Evolutionary conservation across 2,113 vertebrate genomes (phyloP), one percentile per base, ranked within the genome.

Genomic region (Catharus bicknelli): DNA sequence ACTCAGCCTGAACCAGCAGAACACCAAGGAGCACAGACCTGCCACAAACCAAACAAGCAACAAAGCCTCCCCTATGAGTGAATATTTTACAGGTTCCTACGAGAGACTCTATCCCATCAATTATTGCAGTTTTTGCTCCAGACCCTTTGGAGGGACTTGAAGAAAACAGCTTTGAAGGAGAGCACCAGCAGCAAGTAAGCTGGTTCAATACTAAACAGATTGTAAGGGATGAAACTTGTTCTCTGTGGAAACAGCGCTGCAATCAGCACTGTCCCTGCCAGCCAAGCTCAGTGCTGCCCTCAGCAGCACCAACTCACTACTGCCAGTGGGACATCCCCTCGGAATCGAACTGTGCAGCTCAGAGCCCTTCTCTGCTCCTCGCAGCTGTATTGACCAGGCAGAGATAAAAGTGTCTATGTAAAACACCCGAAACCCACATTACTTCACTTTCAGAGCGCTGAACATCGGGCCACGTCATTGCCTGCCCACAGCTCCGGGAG

Each of bases 281-380:
- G 57, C n/a, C 34, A 4, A 45, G 90, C 88, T 94, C 83, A 32
- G 40, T 19, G 68, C 92, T 93, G 96, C 88, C 92, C 80, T 88
- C 86, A 32, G 25, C 48, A 58, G 95, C 54, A 43, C 34, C 63
- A 16, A 17, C 51, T 8, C 80, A 48, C 47, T 4, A 5, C 47
- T 14, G 5, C 62, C 55, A 30, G 18, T 1, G 12, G 50, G 40
- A 22, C 55, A 4, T 0, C 19, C 9, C 29, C 59, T 15, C 11
- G 1, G 19, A 7, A 20, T 1, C 1, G 32, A 55, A 17, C 30
- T 13, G 20, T 4, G 61, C 43, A 43, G 57, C 55, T 18, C 5
- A 3, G 43, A 50, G 34, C 0, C 38, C 26, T 1, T 16, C 72
- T 50, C 51, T 19, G 55, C 69, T 82, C 50, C 78, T 57, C 1